Conservation (phyloP, 1,140 invertebrate genomes). For the Hirudo medicinalis region DNA sequence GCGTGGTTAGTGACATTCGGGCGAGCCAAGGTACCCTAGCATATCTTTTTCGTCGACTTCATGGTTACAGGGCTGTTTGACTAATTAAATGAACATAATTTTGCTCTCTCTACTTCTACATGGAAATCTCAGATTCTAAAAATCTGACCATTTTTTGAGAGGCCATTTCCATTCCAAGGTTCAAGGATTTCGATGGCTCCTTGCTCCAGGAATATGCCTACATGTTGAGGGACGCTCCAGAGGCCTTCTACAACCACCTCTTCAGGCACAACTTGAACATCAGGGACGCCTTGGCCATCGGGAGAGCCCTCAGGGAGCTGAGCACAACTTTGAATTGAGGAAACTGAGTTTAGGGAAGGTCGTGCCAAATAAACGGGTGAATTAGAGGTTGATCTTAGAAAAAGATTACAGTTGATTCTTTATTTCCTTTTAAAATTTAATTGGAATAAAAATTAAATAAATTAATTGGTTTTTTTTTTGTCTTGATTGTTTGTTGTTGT, state of each 20-base stretch:
- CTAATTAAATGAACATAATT: too few species aligned
- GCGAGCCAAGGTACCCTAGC: too few species aligned
- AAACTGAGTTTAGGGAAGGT: neutral
- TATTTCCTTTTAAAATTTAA: too few species aligned
- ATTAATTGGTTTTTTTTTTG: too few species aligned
- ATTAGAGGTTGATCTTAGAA: too few species aligned
- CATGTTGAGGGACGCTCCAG: constrained; percentile 22
- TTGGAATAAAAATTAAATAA: too few species aligned
- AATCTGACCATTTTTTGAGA: neutral
- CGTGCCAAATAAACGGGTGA: neutral
- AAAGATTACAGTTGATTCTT: too few species aligned
- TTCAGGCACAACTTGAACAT: constrained; percentile 18
- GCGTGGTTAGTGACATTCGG: too few species aligned
- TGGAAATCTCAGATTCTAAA: too few species aligned
- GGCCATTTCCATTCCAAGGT: neutral
- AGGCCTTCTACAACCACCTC: constrained; percentile 21
- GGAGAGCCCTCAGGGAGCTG: neutral
- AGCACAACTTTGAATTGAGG: neutral
- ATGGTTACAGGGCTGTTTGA: too few species aligned
- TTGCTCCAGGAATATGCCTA: constrained; percentile 19
- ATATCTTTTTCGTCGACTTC: neutral
- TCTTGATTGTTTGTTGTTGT: too few species aligned
- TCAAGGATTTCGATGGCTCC: constrained; percentile 21
- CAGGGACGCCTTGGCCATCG: neutral
- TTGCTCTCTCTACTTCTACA: too few species aligned